phyloP scores from a whole-genome alignment of 2,888 invertebrate genomes.

The Lamproptera curius region DNA sequence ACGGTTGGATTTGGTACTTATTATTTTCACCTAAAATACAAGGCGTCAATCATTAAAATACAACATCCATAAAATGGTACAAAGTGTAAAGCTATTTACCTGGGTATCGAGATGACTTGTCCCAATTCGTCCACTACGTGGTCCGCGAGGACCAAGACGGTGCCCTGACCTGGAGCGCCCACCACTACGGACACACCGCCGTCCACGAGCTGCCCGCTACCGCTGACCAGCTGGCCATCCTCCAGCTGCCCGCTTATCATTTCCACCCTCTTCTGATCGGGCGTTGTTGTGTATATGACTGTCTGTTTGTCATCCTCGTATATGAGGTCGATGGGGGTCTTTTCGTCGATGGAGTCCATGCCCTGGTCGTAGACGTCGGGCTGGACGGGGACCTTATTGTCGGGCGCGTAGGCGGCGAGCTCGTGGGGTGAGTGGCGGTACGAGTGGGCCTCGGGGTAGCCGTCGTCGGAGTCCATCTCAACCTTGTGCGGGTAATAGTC shows the following conservation, averaged over 20 bases:
- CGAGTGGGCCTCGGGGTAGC: slow-evolving; percentile 80
- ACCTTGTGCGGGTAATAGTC: slow-evolving; percentile 81
- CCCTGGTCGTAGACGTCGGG: slow-evolving; percentile 72
- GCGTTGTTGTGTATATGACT: slow-evolving; percentile 88
- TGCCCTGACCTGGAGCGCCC: slow-evolving; percentile 71
- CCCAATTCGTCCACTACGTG: slow-evolving; percentile 84
- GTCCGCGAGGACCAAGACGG: slow-evolving; percentile 85
- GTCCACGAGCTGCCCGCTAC: slow-evolving; percentile 69
- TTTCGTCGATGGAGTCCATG: slow-evolving; percentile 79
- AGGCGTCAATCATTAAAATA: neutral
- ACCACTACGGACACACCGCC: slow-evolving; percentile 75
- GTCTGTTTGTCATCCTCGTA: slow-evolving; percentile 92
- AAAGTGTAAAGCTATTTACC: slow-evolving; percentile 55
- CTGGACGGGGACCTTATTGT: slow-evolving; percentile 78
- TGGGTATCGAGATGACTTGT: slow-evolving; percentile 81
- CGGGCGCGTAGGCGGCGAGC: slow-evolving; percentile 69
- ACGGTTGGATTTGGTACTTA: slow-evolving; percentile 11
- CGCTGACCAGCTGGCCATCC: slow-evolving; percentile 75
- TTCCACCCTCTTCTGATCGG: slow-evolving; percentile 88
- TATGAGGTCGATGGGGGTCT: slow-evolving; percentile 88
- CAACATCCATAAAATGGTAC: no score
- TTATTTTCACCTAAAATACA: slow-evolving; percentile 3
- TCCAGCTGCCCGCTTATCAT: slow-evolving; percentile 84
- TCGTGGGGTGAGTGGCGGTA: slow-evolving; percentile 78
- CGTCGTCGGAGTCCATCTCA: slow-evolving; percentile 80